Evolutionary conservation across 2,113 vertebrate genomes (phyloP).

Genomic region (Hassar affinis): DNA sequence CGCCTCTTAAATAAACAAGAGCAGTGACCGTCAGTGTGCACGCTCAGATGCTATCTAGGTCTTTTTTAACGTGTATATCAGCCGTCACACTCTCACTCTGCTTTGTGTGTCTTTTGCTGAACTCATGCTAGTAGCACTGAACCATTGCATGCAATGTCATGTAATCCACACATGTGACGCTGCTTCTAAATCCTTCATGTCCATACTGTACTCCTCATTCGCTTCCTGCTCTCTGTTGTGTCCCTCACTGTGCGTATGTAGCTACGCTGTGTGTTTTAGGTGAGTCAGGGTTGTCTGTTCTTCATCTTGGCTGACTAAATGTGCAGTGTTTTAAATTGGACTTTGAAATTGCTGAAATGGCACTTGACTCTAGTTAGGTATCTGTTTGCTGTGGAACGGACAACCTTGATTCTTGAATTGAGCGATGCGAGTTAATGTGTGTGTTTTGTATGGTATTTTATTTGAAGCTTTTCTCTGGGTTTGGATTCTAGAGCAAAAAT

Average conservation of each 20-base stretch:
- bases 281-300: slow-evolving; percentile 26
- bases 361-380: not conserved
- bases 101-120: slow-evolving; percentile 66
- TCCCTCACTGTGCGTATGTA: slow-evolving; percentile 16
- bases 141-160: slow-evolving; percentile 81
- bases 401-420: slow-evolving; percentile 17
- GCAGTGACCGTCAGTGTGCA: not conserved
- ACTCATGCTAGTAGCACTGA: slow-evolving; percentile 73
- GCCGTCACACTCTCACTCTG: slow-evolving; percentile 53
- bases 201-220: slow-evolving; percentile 13
- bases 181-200: slow-evolving; percentile 63
- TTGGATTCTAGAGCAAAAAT: not conserved
- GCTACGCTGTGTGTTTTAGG: slow-evolving; percentile 13
- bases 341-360: not conserved
- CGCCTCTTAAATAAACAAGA: not conserved
- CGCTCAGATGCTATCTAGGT: not conserved
- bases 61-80: not conserved
- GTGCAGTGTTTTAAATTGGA: not conserved
- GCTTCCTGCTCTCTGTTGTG: slow-evolving; percentile 20
- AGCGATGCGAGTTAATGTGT: not conserved
- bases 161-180: slow-evolving; percentile 72
- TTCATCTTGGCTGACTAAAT: not conserved
- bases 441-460: not conserved
- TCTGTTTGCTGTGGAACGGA: slow-evolving; percentile 14
- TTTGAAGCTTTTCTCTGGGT: not conserved